phyloP scores from a whole-genome alignment of 2,113 vertebrate species.

The Sclerurus mexicanus region DNA sequence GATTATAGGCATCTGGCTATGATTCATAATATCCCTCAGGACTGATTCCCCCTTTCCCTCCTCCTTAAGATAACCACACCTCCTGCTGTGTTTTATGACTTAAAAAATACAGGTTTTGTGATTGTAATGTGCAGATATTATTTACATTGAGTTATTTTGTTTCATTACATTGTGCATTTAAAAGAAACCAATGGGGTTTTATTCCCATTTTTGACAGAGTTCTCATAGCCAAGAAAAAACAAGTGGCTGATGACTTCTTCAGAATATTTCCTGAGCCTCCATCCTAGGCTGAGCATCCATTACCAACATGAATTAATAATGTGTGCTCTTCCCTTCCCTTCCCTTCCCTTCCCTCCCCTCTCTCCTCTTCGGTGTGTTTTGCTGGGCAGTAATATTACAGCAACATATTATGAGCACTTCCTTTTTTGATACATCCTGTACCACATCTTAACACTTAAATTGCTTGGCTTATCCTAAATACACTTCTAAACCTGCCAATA shows the following conservation, averaged over 20 bases:
- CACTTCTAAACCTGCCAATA: not conserved
- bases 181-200: not conserved
- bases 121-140: not conserved
- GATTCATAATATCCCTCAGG: conserved; percentile 48
- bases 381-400: not conserved
- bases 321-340: no score
- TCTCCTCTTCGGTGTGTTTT: not conserved
- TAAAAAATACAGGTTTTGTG: conserved; percentile 12
- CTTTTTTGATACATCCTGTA: not conserved
- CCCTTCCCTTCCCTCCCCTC: no score
- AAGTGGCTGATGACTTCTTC: not conserved
- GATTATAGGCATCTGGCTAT: conserved; percentile 49
- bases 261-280: not conserved
- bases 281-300: not conserved
- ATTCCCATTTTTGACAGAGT: not conserved
- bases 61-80: conserved; percentile 17
- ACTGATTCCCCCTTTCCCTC: conserved; percentile 1
- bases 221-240: not conserved
- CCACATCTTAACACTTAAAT: not conserved
- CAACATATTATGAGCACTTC: not conserved
- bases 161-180: not conserved
- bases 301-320: not conserved
- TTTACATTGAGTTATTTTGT: conserved; percentile 16
- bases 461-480: not conserved
- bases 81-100: conserved; percentile 18